Conservation (phyloP, 2,797 vertebrate genomes). For the Pogonophryne albipinna region DNA sequence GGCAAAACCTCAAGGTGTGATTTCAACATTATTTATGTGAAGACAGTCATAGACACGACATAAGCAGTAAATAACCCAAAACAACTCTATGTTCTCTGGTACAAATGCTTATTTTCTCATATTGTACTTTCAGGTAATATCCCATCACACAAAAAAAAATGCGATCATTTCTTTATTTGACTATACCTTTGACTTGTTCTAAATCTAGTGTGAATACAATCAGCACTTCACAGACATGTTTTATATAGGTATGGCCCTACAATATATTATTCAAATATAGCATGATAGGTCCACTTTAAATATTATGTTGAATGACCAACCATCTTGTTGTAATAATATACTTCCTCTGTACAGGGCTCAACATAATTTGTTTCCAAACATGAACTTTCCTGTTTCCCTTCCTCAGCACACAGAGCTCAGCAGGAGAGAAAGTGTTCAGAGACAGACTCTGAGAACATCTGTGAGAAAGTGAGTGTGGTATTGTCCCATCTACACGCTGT, state of each 20-base stretch:
- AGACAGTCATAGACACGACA: too few species aligned
- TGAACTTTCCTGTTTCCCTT: not conserved
- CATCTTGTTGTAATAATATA: not conserved
- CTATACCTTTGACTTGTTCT: not conserved
- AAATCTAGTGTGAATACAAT: not conserved
- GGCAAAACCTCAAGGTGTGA: too few species aligned
- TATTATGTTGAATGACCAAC: not conserved
- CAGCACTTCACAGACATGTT: too few species aligned
- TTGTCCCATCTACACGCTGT: not conserved
- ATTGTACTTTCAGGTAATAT: not conserved
- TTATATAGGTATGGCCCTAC: too few species aligned
- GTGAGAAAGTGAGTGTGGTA: conserved; percentile 83
- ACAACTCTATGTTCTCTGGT: too few species aligned
- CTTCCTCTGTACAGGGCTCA: too few species aligned
- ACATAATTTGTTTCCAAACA: too few species aligned
- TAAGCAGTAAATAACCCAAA: too few species aligned
- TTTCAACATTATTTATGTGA: too few species aligned
- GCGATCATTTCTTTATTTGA: not conserved
- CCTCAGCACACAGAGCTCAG: conserved; percentile 82
- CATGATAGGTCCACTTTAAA: not conserved
- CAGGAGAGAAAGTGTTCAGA: conserved; percentile 81
- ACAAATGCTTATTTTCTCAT: too few species aligned
- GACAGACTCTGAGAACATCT: conserved; percentile 76
- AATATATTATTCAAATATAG: too few species aligned
- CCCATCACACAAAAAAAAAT: not conserved